Evolutionary conservation across 2,888 invertebrate species (phyloP).

Genomic region (Tiliacea citrago): DNA sequence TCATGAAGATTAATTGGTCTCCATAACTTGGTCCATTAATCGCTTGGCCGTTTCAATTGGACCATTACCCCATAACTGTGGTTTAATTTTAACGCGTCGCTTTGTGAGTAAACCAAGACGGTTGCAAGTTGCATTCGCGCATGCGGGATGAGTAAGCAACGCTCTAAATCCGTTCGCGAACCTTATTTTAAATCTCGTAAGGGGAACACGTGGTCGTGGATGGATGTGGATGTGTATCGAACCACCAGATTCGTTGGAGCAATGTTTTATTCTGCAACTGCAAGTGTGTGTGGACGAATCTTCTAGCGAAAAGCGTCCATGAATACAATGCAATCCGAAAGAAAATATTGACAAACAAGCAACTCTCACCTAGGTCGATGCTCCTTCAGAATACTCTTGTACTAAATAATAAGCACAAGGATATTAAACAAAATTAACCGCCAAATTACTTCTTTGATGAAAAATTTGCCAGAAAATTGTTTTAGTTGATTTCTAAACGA

Average conservation of each 20-base stretch:
- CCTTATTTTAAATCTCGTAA: slow-evolving; percentile 76
- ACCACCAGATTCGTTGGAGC: slow-evolving; percentile 40
- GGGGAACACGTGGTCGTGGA: slow-evolving; percentile 72
- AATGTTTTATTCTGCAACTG: slow-evolving; percentile 22
- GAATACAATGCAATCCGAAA: slow-evolving; percentile 1
- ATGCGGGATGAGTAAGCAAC: slow-evolving; percentile 80
- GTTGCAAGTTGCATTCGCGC: slow-evolving; percentile 74
- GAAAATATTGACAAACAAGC: slow-evolving; percentile 29
- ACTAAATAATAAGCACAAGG: slow-evolving; percentile 9
- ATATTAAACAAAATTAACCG: slow-evolving; percentile 20
- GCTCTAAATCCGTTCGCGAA: slow-evolving; percentile 71
- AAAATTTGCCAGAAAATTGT: slow-evolving; percentile 23
- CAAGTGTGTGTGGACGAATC: slow-evolving; percentile 6
- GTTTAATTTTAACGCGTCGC: slow-evolving; percentile 79
- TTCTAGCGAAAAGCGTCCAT: not conserved
- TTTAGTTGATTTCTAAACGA: slow-evolving; percentile 30
- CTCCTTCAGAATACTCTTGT: slow-evolving; percentile 2
- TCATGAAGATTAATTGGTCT: slow-evolving; percentile 26
- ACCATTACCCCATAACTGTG: slow-evolving; percentile 66
- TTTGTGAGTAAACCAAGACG: slow-evolving; percentile 76
- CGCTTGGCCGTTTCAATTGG: slow-evolving; percentile 60
- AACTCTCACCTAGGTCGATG: slow-evolving; percentile 3
- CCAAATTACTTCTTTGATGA: slow-evolving; percentile 26
- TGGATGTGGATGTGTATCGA: slow-evolving; percentile 33
- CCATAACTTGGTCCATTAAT: slow-evolving; percentile 22